These are phyloP conservation scores for Tipula confusa DNA, from an alignment of 2,888 invertebrate species.

Conservation along the genomic window DNA sequence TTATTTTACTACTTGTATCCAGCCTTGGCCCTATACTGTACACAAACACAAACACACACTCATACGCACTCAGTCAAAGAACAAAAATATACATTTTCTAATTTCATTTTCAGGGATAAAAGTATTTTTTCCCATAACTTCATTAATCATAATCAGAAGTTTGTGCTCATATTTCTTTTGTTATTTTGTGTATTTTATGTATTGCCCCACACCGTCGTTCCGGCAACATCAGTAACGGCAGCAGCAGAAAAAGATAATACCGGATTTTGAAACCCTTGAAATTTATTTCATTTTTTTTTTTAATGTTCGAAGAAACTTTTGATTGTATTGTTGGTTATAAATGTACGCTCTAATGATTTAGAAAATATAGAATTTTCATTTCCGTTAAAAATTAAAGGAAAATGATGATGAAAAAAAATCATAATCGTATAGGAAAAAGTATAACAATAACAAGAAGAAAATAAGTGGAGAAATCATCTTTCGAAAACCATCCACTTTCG, in stretches of 20 bases:
- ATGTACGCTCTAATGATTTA: conserved; percentile 20
- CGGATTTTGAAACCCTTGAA: background rate
- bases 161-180: background rate
- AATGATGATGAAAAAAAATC: background rate
- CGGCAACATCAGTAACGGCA: background rate
- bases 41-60: background rate
- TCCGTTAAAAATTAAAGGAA: conserved; percentile 25
- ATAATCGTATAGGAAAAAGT: background rate
- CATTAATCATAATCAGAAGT: conserved; percentile 25
- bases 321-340: conserved; percentile 25
- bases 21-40: background rate
- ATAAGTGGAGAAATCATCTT: background rate
- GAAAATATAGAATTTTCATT: conserved; percentile 25
- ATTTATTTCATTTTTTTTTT: background rate
- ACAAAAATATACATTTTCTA: background rate
- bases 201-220: background rate
- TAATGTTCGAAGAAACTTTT: background rate
- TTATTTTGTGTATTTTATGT: background rate
- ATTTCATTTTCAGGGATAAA: conserved; percentile 3
- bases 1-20: background rate
- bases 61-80: background rate
- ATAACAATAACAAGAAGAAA: background rate
- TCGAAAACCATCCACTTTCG: background rate
- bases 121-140: background rate
- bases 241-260: background rate